Evolutionary conservation across 53 echinoderm and acorn worm genomes (phyloP), one percentile per base, ranked within the genome.

Genomic region (Astropecten irregularis): DNA sequence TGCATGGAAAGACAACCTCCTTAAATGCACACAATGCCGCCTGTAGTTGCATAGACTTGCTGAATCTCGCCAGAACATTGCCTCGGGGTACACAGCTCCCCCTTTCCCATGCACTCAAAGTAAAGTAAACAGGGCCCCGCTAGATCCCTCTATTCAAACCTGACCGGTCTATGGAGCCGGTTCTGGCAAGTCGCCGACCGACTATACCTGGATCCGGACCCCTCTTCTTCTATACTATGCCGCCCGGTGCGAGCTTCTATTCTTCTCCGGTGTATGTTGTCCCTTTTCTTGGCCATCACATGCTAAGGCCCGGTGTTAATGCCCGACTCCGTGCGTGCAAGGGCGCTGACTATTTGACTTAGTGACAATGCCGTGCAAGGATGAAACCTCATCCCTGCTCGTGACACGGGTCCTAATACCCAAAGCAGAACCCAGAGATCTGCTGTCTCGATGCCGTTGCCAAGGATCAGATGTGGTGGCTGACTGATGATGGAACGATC

Each of bases 261-360:
- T 18, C 31, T 27, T 66, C 66, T 36, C 16, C 16, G 1, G 40
- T 36, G 20, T 3, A 40, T 37, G 19, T 13, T 22, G 36, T 16
- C 39, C 18, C 66, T 66, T 36, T 66, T 66, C 37, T n/a, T n/a
- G 34, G 20, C 36, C 66, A 10, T 21, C n/a, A 21, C 20, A 16
- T 20, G 18, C 51, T n/a, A 51, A 16, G 51, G 51, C 13, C 20
- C 20, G 18, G 18, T 51, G 51, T 51, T 51, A 16, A n/a, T 14
- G 51, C 10, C 51, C 18, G 2, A 3, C 51, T 3, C 16, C 18
- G 51, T 16, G 51, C 15, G n/a, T n/a, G n/a, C n/a, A n/a, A n/a
- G n/a, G n/a, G 69, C 25, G 36, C 48, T 69, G 69, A 69, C 69
- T 69, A 69, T 23, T 33, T 69, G 69, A 69, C 69, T 69, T 69